Conservation (phyloP, 2,113 vertebrate species). For the Leuciscus idus region DNA sequence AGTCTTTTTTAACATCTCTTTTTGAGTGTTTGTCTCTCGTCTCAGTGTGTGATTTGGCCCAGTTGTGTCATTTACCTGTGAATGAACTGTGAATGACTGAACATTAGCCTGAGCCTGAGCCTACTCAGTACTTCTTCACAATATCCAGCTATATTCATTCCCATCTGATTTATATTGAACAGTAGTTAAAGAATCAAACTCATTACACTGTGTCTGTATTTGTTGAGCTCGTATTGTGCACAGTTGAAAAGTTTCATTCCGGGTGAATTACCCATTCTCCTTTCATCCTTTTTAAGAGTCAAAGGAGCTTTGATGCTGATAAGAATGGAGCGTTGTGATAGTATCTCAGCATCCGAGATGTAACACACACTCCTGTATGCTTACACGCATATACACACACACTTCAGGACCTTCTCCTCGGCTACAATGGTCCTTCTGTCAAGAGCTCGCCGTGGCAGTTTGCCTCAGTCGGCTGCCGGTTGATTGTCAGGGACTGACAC, state of each 20-base stretch:
- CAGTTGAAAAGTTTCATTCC: neutral
- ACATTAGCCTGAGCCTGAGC: neutral
- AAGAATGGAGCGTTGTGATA: constrained; percentile 5
- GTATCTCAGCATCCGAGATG: constrained; percentile 2
- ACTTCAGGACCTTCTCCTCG: neutral
- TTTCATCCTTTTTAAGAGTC: constrained; percentile 22
- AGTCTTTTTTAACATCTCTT: neutral
- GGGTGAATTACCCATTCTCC: neutral
- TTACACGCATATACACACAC: constrained; percentile 39
- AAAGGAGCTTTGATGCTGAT: constrained; percentile 30
- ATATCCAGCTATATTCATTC: neutral
- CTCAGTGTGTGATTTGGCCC: neutral
- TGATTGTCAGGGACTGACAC: constrained; percentile 33
- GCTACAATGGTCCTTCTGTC: constrained; percentile 41
- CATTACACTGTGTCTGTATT: constrained; percentile 2
- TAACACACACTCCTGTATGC: neutral
- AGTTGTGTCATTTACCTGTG: constrained; percentile 22
- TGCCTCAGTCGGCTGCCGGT: constrained; percentile 8
- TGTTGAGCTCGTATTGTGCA: neutral
- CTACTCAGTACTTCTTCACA: neutral
- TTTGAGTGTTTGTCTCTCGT: neutral
- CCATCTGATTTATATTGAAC: neutral
- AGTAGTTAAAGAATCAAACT: neutral
- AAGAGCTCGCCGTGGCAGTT: constrained; percentile 32
- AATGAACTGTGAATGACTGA: constrained; percentile 32